These are phyloP conservation scores for Phasia obesa DNA, from an alignment of 2,888 invertebrate species.

Conservation along the genomic window DNA sequence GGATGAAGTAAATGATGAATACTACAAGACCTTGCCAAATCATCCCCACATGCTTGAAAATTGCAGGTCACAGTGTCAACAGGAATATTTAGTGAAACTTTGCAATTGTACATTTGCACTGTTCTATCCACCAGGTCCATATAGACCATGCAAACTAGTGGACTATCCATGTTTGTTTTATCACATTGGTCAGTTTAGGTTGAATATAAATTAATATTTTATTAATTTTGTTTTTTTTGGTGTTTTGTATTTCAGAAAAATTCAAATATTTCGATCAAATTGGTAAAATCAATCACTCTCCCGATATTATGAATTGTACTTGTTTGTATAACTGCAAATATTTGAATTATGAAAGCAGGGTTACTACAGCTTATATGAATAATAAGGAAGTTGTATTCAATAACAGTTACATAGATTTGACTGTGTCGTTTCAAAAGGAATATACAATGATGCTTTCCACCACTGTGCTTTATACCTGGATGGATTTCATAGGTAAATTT, in stretches of 20 bases:
- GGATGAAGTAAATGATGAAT: constrained; percentile 72
- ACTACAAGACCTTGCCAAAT: constrained; percentile 78
- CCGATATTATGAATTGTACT: constrained; percentile 75
- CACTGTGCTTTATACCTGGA: constrained; percentile 81
- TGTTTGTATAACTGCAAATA: constrained; percentile 79
- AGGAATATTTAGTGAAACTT: constrained; percentile 78
- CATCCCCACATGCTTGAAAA: constrained; percentile 80
- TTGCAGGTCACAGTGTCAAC: constrained; percentile 81
- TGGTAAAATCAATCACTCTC: constrained; percentile 74
- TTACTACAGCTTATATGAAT: constrained; percentile 67
- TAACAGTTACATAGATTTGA: constrained; percentile 76
- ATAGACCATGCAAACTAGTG: constrained; percentile 73
- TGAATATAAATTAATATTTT: neutral
- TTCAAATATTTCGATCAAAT: constrained; percentile 72
- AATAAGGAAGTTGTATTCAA: constrained; percentile 12
- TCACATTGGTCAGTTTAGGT: constrained; percentile 73
- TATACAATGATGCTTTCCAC: constrained; percentile 81
- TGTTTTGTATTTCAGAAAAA: constrained; percentile 34
- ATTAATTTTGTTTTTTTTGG: no score
- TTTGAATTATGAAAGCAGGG: constrained; percentile 74
- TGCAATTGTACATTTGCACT: constrained; percentile 81
- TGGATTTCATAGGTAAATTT: constrained; percentile 82
- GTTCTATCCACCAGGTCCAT: constrained; percentile 76
- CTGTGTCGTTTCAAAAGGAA: constrained; percentile 79
- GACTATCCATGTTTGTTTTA: constrained; percentile 76